Conservation (phyloP, 1,140 invertebrate species). For the Brachionus rubens region DNA sequence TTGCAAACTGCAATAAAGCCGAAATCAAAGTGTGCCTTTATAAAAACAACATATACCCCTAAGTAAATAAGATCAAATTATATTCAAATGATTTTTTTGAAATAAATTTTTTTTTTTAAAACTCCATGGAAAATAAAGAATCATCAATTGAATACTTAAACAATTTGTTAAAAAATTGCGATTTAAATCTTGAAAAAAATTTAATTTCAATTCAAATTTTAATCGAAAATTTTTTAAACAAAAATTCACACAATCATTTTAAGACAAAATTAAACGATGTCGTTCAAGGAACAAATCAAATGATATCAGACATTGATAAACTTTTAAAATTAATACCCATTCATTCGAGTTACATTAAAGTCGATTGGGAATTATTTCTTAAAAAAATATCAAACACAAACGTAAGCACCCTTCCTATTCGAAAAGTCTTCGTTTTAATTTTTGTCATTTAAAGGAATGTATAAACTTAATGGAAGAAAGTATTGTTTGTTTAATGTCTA, state of each 20-base stretch:
- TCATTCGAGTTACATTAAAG: not conserved
- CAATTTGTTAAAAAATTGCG: slow-evolving; percentile 18
- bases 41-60: too few species aligned
- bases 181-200: slow-evolving; percentile 5
- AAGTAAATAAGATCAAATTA: too few species aligned
- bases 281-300: not conserved
- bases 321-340: not conserved
- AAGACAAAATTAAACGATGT: not conserved
- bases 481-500: not conserved
- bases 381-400: not conserved
- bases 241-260: not conserved
- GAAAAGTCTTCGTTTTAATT: not conserved
- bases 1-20: too few species aligned
- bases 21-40: too few species aligned
- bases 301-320: not conserved
- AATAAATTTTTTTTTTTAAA: too few species aligned
- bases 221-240: not conserved
- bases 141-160: not conserved
- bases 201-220: not conserved
- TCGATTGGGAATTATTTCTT: not conserved
- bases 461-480: slow-evolving; percentile 7
- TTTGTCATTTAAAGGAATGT: not conserved
- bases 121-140: too few species aligned
- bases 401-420: not conserved
- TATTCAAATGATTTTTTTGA: too few species aligned